Conservation (phyloP, 2,888 invertebrate species). For the Xestia c-nigrum region DNA sequence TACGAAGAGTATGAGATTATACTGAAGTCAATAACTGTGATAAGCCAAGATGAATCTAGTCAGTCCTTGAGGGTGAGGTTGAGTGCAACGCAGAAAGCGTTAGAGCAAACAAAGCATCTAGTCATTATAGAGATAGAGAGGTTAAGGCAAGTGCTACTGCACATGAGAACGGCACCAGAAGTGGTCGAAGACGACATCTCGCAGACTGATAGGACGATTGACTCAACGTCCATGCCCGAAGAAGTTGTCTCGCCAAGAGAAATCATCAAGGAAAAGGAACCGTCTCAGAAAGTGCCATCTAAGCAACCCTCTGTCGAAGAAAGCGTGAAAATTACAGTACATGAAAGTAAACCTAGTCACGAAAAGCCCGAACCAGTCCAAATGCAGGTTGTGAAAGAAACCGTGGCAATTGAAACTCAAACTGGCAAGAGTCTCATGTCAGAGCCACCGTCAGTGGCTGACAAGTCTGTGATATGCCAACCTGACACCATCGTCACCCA, state of each 20-base stretch:
- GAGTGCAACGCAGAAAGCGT: slow-evolving; percentile 88
- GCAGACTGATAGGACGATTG: slow-evolving; percentile 92
- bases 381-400: slow-evolving; percentile 68
- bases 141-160: slow-evolving; percentile 86
- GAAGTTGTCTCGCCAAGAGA: slow-evolving; percentile 90
- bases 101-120: slow-evolving; percentile 91
- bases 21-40: slow-evolving; percentile 85
- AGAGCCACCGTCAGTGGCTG: slow-evolving; percentile 81
- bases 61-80: slow-evolving; percentile 90
- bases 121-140: slow-evolving; percentile 91
- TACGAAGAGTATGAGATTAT: slow-evolving; percentile 87
- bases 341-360: slow-evolving; percentile 74
- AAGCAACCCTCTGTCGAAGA: slow-evolving; percentile 62
- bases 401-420: slow-evolving; percentile 91
- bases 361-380: slow-evolving; percentile 54
- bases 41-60: slow-evolving; percentile 88
- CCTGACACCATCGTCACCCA: slow-evolving; percentile 82
- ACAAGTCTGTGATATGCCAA: slow-evolving; percentile 85
- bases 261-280: slow-evolving; percentile 63
- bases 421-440: slow-evolving; percentile 92
- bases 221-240: slow-evolving; percentile 93
- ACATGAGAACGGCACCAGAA: slow-evolving; percentile 81
- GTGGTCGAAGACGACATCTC: slow-evolving; percentile 87
- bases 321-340: slow-evolving; percentile 68
- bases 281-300: slow-evolving; percentile 66